Evolutionary conservation across 2,113 vertebrate species (phyloP).

Genomic region (Falcunculus frontatus): DNA sequence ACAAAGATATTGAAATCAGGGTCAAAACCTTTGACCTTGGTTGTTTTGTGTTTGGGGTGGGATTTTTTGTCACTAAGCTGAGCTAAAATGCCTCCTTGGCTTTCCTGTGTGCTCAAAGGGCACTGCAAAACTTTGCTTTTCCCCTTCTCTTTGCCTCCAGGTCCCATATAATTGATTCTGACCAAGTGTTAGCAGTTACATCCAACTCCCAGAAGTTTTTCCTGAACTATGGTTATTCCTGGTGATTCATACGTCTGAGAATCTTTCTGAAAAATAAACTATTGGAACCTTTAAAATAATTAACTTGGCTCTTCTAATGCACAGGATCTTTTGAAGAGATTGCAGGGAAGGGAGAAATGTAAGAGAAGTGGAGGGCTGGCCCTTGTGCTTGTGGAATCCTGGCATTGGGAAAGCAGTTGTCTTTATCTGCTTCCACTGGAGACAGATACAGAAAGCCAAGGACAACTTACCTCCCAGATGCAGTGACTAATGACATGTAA

Average conservation of each 20-base stretch:
- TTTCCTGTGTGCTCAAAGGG: neutral
- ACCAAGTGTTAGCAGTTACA: neutral
- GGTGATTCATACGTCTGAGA: constrained; percentile 61
- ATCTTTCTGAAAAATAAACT: constrained; percentile 58
- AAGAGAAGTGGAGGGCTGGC: neutral
- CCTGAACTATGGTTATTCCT: constrained; percentile 11
- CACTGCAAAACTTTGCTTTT: neutral
- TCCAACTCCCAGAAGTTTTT: constrained; percentile 41
- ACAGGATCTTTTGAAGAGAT: constrained; percentile 35
- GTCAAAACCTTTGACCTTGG: neutral
- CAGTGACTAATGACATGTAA: constrained; percentile 26
- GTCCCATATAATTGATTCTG: constrained; percentile 10
- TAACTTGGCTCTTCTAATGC: constrained; percentile 28
- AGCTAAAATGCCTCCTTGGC: neutral
- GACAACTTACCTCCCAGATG: constrained; percentile 43
- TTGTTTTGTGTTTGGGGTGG: neutral
- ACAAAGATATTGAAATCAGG: neutral
- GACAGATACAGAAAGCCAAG: constrained; percentile 23
- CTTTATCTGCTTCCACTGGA: neutral
- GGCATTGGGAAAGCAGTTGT: neutral
- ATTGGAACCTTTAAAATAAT: constrained; percentile 47
- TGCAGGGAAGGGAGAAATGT: constrained; percentile 17
- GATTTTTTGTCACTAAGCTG: neutral
- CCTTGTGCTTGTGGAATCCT: neutral
- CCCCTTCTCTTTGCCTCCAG: neutral